These are phyloP conservation scores for Himalopsyche japonica DNA, from an alignment of 2,888 invertebrate species.

Conservation along the genomic window DNA sequence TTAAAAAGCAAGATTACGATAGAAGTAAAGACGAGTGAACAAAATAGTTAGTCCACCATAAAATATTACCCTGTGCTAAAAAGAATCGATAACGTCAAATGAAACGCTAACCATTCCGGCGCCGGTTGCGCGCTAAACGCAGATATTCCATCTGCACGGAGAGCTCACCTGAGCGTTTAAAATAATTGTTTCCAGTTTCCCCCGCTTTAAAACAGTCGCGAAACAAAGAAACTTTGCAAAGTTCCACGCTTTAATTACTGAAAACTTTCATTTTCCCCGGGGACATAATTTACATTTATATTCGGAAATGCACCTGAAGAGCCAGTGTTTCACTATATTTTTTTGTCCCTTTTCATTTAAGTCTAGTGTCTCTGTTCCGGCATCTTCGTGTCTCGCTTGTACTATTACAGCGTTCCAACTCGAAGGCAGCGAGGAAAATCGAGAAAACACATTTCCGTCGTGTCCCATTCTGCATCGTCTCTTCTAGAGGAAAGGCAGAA, in stretches of 20 bases:
- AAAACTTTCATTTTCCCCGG: background rate
- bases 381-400: slow-evolving; percentile 1
- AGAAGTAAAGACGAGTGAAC: no score
- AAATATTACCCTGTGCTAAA: background rate
- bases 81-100: background rate
- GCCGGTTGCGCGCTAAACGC: background rate
- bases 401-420: slow-evolving; percentile 5
- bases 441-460: slow-evolving; percentile 29
- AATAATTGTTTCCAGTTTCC: background rate
- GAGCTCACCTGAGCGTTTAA: background rate
- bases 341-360: background rate
- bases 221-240: background rate
- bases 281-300: slow-evolving; percentile 1
- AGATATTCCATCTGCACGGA: background rate
- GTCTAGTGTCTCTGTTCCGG: slow-evolving; percentile 7
- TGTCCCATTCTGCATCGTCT: slow-evolving; percentile 21
- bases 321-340: background rate
- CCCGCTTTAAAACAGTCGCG: background rate
- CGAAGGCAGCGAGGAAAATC: background rate
- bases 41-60: background rate
- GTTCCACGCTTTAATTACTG: background rate
- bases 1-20: no score
- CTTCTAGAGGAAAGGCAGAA: background rate
- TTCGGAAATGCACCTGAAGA: background rate
- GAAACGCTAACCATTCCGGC: background rate